Evolutionary conservation across 2,888 invertebrate species (phyloP).

Genomic region (Melieria omissa): DNA sequence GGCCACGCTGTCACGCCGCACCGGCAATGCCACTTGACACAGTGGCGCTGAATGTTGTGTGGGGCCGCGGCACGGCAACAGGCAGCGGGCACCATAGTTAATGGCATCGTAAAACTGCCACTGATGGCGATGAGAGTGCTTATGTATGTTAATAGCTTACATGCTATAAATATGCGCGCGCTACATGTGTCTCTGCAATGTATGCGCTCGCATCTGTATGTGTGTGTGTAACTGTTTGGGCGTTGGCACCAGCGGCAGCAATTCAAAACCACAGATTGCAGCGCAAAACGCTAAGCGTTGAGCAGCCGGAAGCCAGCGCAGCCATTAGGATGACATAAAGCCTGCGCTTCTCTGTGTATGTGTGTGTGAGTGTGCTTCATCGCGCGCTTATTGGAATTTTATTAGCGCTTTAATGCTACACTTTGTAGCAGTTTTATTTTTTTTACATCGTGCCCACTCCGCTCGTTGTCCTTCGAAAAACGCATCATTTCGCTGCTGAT

Average conservation of each 20-base stretch:
- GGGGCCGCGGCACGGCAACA: neutral
- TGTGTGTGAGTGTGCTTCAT: slow-evolving; percentile 9
- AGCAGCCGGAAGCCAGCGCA: slow-evolving; percentile 34
- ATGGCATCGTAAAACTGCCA: slow-evolving; percentile 46
- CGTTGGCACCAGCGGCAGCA: neutral
- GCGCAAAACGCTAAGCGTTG: slow-evolving; percentile 11
- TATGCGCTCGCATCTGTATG: neutral
- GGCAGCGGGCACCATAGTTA: slow-evolving; percentile 25
- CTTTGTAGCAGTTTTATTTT: slow-evolving; percentile 30
- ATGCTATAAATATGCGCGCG: slow-evolving; percentile 21
- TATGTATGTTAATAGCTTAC: slow-evolving; percentile 26
- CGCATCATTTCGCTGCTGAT: neutral
- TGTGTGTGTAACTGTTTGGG: neutral
- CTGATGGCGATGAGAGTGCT: slow-evolving; percentile 23
- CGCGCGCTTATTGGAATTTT: slow-evolving; percentile 44
- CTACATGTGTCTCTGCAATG: too few relatives aligned
- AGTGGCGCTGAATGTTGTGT: too few relatives aligned
- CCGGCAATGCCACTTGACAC: neutral
- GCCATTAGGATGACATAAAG: slow-evolving; percentile 44
- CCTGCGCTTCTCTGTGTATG: slow-evolving; percentile 4
- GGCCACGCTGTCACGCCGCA: neutral
- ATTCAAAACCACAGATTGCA: slow-evolving; percentile 14
- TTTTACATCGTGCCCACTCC: neutral
- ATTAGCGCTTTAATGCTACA: slow-evolving; percentile 44
- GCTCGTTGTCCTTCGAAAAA: neutral